A percentile compares a stretch with the other conserved stretches of the same genome.
Evolutionary conservation across 2,797 vertebrate species (phyloP).

Genomic region (Myotis vivesi): DNA sequence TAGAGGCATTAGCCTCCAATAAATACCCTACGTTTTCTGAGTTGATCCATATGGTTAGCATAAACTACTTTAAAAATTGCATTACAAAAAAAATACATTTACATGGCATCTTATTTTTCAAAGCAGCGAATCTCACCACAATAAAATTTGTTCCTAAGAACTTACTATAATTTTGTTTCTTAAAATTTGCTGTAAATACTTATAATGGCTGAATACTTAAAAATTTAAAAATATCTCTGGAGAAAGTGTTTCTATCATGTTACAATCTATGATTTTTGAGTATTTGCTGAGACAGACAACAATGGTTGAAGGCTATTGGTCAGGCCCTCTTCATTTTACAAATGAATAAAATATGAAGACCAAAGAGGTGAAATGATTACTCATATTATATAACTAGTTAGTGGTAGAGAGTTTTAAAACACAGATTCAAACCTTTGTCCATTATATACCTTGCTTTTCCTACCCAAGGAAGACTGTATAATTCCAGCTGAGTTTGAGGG

Average conservation of each 20-base stretch:
- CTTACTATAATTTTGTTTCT: background rate
- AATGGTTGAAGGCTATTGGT: background rate
- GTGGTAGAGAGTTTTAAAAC: background rate
- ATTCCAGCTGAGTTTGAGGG: background rate
- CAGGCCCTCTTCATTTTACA: slow-evolving; percentile 30
- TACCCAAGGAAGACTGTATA: background rate
- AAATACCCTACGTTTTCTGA: slow-evolving; percentile 35
- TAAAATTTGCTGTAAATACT: slow-evolving; percentile 23
- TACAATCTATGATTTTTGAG: slow-evolving; percentile 27
- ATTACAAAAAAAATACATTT: slow-evolving; percentile 16
- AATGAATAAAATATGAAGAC: slow-evolving; percentile 25
- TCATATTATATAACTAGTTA: background rate
- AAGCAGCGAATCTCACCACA: background rate
- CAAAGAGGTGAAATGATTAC: background rate
- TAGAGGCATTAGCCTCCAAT: background rate
- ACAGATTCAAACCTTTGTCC: slow-evolving; percentile 17
- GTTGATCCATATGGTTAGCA: slow-evolving; percentile 19
- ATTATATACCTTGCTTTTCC: slow-evolving; percentile 12
- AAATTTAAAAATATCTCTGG: background rate
- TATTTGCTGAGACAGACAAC: slow-evolving; percentile 2
- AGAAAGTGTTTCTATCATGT: background rate
- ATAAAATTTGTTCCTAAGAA: slow-evolving; percentile 43
- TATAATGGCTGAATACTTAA: background rate
- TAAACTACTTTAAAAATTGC: slow-evolving; percentile 18
- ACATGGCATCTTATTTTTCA: background rate